Evolutionary conservation across 2,888 invertebrate genomes (phyloP).

Genomic region (Lycocerus yunnanus): DNA sequence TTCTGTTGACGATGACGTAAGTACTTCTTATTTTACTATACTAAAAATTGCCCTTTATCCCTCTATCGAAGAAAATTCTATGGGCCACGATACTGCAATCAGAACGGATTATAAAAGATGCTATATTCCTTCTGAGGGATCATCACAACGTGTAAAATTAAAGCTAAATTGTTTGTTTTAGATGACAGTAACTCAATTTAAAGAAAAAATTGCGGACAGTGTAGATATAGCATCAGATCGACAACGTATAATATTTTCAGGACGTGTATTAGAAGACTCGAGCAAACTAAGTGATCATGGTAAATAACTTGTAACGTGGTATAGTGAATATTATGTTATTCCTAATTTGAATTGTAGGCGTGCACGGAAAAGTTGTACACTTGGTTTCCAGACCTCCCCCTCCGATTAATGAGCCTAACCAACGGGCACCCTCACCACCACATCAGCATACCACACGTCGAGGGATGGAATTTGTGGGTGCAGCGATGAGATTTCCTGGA

Average conservation of each 20-base stretch:
- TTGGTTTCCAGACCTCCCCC: conserved; percentile 89
- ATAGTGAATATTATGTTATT: background rate
- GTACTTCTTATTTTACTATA: conserved; percentile 47
- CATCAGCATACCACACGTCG: conserved; percentile 40
- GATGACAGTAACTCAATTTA: conserved; percentile 82
- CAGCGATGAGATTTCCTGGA: conserved; percentile 61
- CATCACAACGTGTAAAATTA: background rate
- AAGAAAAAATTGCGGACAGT: conserved; percentile 75
- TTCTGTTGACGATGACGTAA: conserved; percentile 83
- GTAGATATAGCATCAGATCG: conserved; percentile 80
- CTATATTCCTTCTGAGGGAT: background rate
- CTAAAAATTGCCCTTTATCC: background rate
- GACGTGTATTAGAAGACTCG: conserved; percentile 89
- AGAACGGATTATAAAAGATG: conserved; percentile 5
- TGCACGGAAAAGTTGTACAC: conserved; percentile 90
- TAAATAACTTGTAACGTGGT: conserved; percentile 48
- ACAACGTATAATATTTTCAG: conserved; percentile 92
- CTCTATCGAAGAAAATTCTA: background rate
- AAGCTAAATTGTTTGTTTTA: conserved; percentile 49
- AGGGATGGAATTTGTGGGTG: conserved; percentile 57
- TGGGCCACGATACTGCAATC: background rate
- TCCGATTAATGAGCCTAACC: conserved; percentile 40
- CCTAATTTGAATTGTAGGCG: conserved; percentile 62
- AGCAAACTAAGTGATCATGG: conserved; percentile 84
- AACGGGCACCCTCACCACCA: conserved; percentile 40